Percentiles rank a stretch among this genome's conserved stretches.
phyloP scores from a whole-genome alignment of 2,113 vertebrate species.

The Reinhardtius hippoglossoides region DNA sequence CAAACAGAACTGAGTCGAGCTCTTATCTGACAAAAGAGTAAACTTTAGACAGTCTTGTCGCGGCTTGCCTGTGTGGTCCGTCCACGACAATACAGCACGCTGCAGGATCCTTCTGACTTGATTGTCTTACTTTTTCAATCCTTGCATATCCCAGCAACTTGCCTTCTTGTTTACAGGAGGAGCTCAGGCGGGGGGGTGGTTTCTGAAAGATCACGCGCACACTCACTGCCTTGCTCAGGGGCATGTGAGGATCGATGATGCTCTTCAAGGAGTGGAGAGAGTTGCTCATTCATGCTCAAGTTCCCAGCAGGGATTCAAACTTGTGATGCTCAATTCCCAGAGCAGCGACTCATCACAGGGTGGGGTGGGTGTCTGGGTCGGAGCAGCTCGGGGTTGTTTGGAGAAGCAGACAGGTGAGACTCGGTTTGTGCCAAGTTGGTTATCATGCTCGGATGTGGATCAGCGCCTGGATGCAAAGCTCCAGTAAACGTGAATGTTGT shows the following conservation, averaged over 20 bases:
- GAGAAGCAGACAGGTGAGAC: background rate
- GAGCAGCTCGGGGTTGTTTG: background rate
- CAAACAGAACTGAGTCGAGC: constrained; percentile 58
- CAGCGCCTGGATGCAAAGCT: constrained; percentile 9
- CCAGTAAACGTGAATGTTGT: background rate
- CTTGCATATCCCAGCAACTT: constrained; percentile 9
- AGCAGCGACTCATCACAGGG: constrained; percentile 25
- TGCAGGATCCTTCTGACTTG: constrained; percentile 19
- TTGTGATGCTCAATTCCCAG: constrained; percentile 10
- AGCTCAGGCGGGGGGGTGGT: too few relatives aligned
- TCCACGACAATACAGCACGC: constrained; percentile 1
- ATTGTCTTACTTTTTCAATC: constrained; percentile 21
- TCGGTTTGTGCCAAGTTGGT: background rate
- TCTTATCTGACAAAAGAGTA: constrained; percentile 73
- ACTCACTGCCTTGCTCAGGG: constrained; percentile 23
- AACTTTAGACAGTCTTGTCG: constrained; percentile 73
- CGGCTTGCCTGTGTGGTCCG: constrained; percentile 64
- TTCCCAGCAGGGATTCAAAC: constrained; percentile 41
- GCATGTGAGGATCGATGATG: background rate
- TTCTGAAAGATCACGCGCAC: background rate
- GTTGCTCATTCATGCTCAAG: constrained; percentile 17
- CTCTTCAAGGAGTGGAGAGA: constrained; percentile 37
- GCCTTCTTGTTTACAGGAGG: constrained; percentile 8
- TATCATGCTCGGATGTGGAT: constrained; percentile 19
- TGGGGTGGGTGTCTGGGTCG: constrained; percentile 5